phyloP scores from a whole-genome alignment of 2,797 vertebrate species.

The Tragopan temminckii region DNA sequence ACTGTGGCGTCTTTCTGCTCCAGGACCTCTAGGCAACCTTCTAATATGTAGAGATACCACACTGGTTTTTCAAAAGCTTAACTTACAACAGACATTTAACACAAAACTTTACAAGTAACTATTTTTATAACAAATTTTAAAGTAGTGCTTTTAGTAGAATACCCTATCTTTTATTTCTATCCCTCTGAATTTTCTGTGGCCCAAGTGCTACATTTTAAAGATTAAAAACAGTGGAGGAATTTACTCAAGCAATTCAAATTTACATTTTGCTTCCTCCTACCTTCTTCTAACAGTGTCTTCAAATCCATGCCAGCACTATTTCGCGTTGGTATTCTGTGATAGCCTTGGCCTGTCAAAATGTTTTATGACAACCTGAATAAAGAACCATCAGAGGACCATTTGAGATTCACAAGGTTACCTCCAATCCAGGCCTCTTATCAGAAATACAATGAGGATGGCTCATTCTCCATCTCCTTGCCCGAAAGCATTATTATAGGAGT shows the following conservation, averaged over 20 bases:
- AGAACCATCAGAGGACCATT: conserved; percentile 77
- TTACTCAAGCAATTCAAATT: conserved; percentile 79
- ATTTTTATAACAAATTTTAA: conserved; percentile 62
- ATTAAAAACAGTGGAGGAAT: conserved; percentile 72
- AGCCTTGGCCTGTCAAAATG: conserved; percentile 83
- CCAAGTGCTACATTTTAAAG: conserved; percentile 62
- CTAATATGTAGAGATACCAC: conserved; percentile 12
- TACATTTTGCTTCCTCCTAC: conserved; percentile 82
- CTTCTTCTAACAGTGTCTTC: conserved; percentile 78
- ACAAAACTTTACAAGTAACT: conserved; percentile 49
- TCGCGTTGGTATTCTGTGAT: conserved; percentile 80
- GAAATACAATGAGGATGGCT: conserved; percentile 70
- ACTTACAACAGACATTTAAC: not conserved
- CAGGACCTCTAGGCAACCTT: conserved; percentile 23
- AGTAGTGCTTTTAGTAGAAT: conserved; percentile 57
- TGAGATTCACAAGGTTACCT: conserved; percentile 82
- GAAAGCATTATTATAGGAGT: conserved; percentile 60
- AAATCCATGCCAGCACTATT: conserved; percentile 76
- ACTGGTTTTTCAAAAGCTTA: conserved; percentile 45
- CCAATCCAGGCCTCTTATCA: conserved; percentile 74
- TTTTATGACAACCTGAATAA: conserved; percentile 85
- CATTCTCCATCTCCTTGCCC: conserved; percentile 76
- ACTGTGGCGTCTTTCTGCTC: conserved; percentile 47
- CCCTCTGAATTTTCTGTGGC: conserved; percentile 54
- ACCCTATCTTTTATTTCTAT: conserved; percentile 61